A percentile compares a stretch with the other conserved stretches of the same genome.
Evolutionary conservation across 2,797 vertebrate genomes (phyloP).

Genomic region (Tarsius wallacei): DNA sequence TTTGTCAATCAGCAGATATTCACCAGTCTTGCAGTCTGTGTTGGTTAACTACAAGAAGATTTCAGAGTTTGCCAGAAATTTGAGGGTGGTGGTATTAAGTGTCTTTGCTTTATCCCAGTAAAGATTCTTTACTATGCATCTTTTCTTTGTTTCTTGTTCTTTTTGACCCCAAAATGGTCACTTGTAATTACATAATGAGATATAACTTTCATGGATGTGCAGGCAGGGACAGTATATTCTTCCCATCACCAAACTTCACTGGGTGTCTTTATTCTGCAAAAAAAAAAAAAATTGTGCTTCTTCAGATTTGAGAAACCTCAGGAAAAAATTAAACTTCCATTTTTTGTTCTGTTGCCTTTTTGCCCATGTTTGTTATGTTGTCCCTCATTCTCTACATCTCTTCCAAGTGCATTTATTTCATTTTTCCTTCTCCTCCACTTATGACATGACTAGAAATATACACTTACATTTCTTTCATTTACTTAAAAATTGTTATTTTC

Average conservation of each 20-base stretch:
- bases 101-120: background rate
- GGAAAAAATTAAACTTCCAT: background rate
- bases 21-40: slow-evolving; percentile 81
- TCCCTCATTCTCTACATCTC: slow-evolving; percentile 25
- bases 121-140: background rate
- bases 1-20: slow-evolving; percentile 88
- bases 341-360: background rate
- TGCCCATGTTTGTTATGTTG: background rate
- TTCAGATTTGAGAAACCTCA: background rate
- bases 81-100: background rate
- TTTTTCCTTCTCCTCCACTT: background rate
- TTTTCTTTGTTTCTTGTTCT: background rate
- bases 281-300: background rate
- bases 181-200: background rate
- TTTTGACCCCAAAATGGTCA: background rate
- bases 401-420: background rate
- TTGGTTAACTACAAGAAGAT: slow-evolving; percentile 77
- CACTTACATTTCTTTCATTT: background rate
- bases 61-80: slow-evolving; percentile 81
- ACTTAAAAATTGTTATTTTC: background rate
- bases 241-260: fast-evolving
- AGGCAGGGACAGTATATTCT: background rate
- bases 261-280: background rate
- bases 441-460: fast-evolving
- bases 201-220: too few species aligned